Evolutionary conservation across 2,113 vertebrate genomes (phyloP).

Genomic region (Corythoichthys intestinalis): DNA sequence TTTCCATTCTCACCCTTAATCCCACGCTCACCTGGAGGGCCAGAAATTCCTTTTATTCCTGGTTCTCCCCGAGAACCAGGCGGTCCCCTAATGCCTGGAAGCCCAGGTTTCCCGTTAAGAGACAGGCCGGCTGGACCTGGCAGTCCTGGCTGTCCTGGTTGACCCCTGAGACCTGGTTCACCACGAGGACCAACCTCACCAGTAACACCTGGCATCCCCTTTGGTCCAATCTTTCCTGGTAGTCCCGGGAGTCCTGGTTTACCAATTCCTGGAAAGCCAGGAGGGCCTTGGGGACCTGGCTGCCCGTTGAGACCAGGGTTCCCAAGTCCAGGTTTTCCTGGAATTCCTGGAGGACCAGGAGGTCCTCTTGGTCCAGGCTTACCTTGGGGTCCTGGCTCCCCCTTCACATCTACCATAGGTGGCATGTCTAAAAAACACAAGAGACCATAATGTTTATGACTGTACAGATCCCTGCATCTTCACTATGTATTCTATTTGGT

Average conservation of each 20-base stretch:
- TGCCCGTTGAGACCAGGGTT: slow-evolving; percentile 91
- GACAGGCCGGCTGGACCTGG: slow-evolving; percentile 91
- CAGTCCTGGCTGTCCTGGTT: slow-evolving; percentile 84
- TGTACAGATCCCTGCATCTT: not conserved
- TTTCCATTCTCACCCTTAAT: slow-evolving; percentile 88
- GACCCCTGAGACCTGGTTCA: slow-evolving; percentile 85
- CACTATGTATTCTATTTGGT: not conserved
- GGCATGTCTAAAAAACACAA: slow-evolving; percentile 79
- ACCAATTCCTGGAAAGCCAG: slow-evolving; percentile 88
- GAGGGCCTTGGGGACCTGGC: slow-evolving; percentile 84
- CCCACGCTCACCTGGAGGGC: slow-evolving; percentile 84
- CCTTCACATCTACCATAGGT: slow-evolving; percentile 88
- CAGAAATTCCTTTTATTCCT: slow-evolving; percentile 80
- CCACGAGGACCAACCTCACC: slow-evolving; percentile 81
- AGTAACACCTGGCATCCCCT: slow-evolving; percentile 77
- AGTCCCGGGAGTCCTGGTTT: slow-evolving; percentile 91
- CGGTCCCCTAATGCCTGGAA: slow-evolving; percentile 81
- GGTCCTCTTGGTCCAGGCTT: slow-evolving; percentile 90
- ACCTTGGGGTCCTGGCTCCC: slow-evolving; percentile 90
- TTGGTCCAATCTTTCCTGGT: slow-evolving; percentile 87
- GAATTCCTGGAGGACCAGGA: slow-evolving; percentile 82
- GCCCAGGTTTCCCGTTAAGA: slow-evolving; percentile 91
- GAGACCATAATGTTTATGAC: not conserved
- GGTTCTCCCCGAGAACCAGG: slow-evolving; percentile 85
- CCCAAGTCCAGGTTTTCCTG: slow-evolving; percentile 89